Percentiles rank a stretch among this genome's conserved stretches.
Evolutionary conservation across 2,113 vertebrate genomes (phyloP).

Genomic region (Ammodytes marinus): DNA sequence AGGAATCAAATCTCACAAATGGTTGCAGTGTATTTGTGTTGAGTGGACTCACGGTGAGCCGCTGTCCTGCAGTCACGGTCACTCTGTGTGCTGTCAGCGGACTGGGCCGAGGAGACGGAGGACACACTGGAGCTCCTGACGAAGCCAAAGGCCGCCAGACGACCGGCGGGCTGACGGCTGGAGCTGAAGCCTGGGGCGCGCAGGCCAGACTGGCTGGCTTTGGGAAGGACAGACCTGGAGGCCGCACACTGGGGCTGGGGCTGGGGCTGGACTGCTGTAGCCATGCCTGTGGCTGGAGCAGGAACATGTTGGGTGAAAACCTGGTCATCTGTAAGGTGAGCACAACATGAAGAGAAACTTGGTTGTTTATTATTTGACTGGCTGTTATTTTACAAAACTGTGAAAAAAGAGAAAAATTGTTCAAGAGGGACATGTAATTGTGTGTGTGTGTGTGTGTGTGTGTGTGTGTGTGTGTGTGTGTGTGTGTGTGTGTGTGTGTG

Average conservation of each 20-base stretch:
- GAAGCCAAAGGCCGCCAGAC: conserved; percentile 93
- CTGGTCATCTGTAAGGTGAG: conserved; percentile 66
- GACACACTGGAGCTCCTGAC: conserved; percentile 95
- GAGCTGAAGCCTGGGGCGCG: conserved; percentile 93
- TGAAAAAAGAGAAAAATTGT: neutral
- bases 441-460: neutral
- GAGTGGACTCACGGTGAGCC: conserved; percentile 88
- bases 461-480: neutral
- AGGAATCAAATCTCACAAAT: neutral
- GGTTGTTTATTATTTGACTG: neutral
- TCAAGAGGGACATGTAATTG: neutral
- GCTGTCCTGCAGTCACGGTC: conserved; percentile 86
- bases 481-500: conserved; percentile 1
- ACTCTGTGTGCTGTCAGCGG: conserved; percentile 87
- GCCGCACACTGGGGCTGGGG: conserved; percentile 77
- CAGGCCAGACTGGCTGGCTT: conserved; percentile 90
- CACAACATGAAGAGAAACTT: neutral
- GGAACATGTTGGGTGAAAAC: conserved; percentile 36
- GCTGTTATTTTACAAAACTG: neutral
- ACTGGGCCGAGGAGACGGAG: conserved; percentile 92
- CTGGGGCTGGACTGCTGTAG: conserved; percentile 20
- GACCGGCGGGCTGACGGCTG: conserved; percentile 89
- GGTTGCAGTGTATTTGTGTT: neutral
- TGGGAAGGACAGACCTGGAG: conserved; percentile 90
- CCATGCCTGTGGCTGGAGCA: conserved; percentile 66